Base-by-base conservation (phyloP, 64 coral and sea anemone genomes). In the Exaiptasia diaphana region DNA sequence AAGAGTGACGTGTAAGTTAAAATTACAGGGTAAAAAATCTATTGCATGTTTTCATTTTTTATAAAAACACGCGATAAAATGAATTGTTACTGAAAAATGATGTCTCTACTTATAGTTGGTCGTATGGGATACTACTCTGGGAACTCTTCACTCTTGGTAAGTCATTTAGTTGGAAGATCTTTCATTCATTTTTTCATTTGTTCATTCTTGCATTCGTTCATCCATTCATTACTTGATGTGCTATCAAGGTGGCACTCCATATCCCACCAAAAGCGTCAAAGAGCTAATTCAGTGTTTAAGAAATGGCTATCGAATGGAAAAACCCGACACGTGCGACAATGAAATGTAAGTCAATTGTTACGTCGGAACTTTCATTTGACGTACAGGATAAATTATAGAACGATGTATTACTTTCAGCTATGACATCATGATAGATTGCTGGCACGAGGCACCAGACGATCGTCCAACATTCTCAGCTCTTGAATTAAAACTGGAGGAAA, bases 1-100 rank as follows among this genome's bases (percentile, higher is more conserved):
- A 41, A 87, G 45, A 87, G 84, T 14, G 84, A 87, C 17, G 84
- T 87, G 84, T 87, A 57, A 87, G 83, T 83, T 55, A 15, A 1
- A 18, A 55, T 9, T 55, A 55, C 25, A 15, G 52, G 1, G 52
- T 14, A 21, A 7, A 58, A 24, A 7, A 14, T 58, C 23, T 24
- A 7, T 30, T 2, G 12, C 23, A 31, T 1, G 11, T 29, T 61
- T 6, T 21, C 20, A 55, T 21, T 4, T 55, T 1, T 35, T 31
- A 5, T 33, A 65, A 29, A 3, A 61, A 13, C 27, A 4, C 27
- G 3, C 33, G 24, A 22, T 33, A 1, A 61, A 23, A n/a, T 35
- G 61, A 11, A 20, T 55, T 4, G 5, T 11, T 65, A 65, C 61
- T 65, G 0, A 65, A 3, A 35, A 35, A 13, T 65, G 18, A 3